A percentile compares a stretch with the other conserved stretches of the same genome.
Conservation (phyloP, 1,140 invertebrate species). For the Aphis craccivora region DNA sequence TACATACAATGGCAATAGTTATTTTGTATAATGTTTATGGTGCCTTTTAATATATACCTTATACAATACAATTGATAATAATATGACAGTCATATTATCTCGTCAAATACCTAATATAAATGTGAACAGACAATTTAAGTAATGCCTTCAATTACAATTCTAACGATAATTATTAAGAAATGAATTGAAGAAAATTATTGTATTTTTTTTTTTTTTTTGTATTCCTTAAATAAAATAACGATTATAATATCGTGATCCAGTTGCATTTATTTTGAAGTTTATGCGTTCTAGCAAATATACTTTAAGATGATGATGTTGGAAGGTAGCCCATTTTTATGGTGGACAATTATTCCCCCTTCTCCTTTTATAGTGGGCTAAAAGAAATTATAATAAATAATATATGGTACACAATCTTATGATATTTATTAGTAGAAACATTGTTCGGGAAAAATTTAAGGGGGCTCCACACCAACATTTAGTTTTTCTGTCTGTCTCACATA, state of each 20-base stretch:
- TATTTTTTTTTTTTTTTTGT: no score
- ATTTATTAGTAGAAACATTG: neutral
- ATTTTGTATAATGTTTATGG: neutral
- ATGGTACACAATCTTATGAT: neutral
- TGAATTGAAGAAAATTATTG: no score
- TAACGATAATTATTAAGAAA: no score
- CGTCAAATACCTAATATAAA: no score
- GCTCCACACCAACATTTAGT: no score
- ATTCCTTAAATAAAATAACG: no score
- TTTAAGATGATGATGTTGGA: neutral
- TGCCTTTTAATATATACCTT: neutral
- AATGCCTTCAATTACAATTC: no score
- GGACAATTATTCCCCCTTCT: neutral
- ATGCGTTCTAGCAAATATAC: neutral
- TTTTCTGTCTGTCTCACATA: no score
- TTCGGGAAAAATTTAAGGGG: neutral
- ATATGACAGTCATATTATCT: no score
- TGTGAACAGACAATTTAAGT: no score
- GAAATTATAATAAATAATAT: neutral
- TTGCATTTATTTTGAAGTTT: neutral
- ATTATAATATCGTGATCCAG: no score
- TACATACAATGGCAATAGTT: neutral
- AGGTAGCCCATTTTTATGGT: neutral
- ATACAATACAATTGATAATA: neutral
- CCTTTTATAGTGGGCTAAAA: neutral